phyloP scores from a whole-genome alignment of 2,888 invertebrate genomes.

The Synergus laeviventris region DNA sequence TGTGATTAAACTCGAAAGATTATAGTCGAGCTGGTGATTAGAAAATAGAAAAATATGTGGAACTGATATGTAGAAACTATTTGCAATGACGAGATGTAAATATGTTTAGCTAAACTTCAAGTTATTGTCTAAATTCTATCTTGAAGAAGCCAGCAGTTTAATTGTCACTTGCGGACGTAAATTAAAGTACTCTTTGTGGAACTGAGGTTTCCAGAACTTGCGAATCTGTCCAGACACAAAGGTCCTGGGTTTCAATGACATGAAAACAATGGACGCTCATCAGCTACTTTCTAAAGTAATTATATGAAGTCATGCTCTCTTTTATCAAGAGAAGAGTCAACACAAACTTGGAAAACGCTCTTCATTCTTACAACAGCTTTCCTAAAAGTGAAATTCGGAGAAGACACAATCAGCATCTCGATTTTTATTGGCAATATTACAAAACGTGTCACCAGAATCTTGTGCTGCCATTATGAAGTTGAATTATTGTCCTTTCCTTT shows the following conservation, averaged over 20 bases:
- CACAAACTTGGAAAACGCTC: not conserved
- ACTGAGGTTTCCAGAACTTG: not conserved
- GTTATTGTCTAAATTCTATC: not conserved
- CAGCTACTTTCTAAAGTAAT: constrained; percentile 31
- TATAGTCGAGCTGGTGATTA: not conserved
- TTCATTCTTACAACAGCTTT: not conserved
- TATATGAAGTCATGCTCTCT: not conserved
- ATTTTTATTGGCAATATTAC: not conserved
- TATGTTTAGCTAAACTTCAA: not conserved
- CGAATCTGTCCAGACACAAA: constrained; percentile 3
- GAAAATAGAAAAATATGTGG: constrained; percentile 4
- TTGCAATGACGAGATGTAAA: not conserved
- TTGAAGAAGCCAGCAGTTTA: too few relatives aligned
- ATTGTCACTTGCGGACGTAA: not conserved
- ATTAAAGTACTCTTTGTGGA: not conserved
- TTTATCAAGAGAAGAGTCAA: not conserved
- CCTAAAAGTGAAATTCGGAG: constrained; percentile 9
- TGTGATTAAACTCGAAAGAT: not conserved
- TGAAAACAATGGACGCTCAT: constrained; percentile 24
- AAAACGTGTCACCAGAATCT: not conserved
- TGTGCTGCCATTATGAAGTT: too few relatives aligned
- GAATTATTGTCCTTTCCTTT: too few relatives aligned
- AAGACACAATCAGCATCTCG: not conserved
- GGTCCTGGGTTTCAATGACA: constrained; percentile 18
- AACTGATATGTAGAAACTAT: not conserved